Evolutionary conservation across 53 echinoderm and acorn worm species (phyloP).

Genomic region (Henricia sp.): DNA sequence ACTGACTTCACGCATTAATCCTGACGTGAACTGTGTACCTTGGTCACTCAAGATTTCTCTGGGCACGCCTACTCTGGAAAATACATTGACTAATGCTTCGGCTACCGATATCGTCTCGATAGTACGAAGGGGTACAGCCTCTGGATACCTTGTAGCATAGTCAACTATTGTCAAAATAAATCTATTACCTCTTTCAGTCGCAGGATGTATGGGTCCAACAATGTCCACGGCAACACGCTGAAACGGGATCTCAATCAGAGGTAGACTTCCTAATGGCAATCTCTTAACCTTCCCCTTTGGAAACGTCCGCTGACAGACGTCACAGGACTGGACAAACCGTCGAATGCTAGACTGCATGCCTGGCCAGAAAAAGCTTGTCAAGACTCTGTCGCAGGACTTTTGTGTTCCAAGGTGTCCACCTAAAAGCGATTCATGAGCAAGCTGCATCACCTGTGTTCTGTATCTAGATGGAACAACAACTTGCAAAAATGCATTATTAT

Average conservation of each 20-base stretch:
- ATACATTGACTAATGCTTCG: constrained; percentile 56
- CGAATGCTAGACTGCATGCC: constrained; percentile 38
- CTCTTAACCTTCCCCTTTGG: constrained; percentile 53
- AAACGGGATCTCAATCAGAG: constrained; percentile 54
- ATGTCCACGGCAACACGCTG: constrained; percentile 59
- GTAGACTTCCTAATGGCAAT: constrained; percentile 52
- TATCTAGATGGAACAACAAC: constrained; percentile 52
- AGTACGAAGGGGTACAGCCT: constrained; percentile 43
- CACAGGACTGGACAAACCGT: constrained; percentile 60
- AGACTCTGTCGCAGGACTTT: constrained; percentile 60
- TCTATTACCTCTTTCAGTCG: constrained; percentile 42
- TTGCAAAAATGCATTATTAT: constrained; percentile 30
- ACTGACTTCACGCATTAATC: constrained; percentile 60
- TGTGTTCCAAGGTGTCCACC: constrained; percentile 60
- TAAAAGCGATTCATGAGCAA: constrained; percentile 68
- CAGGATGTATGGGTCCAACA: constrained; percentile 53
- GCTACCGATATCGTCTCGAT: constrained; percentile 46
- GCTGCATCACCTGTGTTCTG: constrained; percentile 32
- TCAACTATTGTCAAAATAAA: constrained; percentile 60
- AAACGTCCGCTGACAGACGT: constrained; percentile 65
- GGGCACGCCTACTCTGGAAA: constrained; percentile 60
- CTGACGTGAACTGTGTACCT: constrained; percentile 58
- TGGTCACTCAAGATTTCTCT: constrained; percentile 63
- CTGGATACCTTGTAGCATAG: constrained; percentile 63
- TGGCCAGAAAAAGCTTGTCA: constrained; percentile 54